phyloP scores from a whole-genome alignment of 1,140 invertebrate species.

The Brachionus koreanus region DNA sequence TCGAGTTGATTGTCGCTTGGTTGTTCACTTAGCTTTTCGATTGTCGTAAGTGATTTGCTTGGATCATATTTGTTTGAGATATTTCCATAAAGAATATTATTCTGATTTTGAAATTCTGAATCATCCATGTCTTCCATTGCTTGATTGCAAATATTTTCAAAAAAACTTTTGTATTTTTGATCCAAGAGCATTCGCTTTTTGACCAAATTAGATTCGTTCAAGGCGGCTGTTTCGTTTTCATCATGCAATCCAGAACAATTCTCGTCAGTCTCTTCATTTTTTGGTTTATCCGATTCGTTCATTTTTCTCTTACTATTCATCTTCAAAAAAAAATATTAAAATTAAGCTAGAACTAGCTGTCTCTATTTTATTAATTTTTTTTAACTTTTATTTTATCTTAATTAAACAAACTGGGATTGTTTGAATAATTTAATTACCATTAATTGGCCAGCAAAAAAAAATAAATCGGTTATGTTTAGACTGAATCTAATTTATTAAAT shows the following conservation, averaged over 20 bases:
- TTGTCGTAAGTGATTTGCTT: neutral
- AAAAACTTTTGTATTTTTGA: neutral
- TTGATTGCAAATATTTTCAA: constrained; percentile 19
- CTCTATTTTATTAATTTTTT: neutral
- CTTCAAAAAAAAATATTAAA: neutral
- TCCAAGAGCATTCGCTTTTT: neutral
- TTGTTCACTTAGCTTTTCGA: neutral
- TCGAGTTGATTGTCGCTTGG: neutral
- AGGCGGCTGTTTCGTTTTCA: neutral
- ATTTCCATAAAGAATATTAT: constrained; percentile 17
- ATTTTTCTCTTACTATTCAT: neutral
- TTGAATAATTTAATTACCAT: too few relatives aligned
- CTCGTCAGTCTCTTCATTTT: neutral
- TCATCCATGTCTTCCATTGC: neutral
- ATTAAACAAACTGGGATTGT: neutral
- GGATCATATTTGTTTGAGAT: neutral
- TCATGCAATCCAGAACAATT: neutral
- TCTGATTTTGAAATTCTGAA: neutral
- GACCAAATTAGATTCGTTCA: neutral
- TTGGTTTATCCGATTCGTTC: neutral
- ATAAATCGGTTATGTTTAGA: too few relatives aligned
- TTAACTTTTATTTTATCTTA: neutral
- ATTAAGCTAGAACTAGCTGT: neutral
- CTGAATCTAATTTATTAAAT: too few relatives aligned
- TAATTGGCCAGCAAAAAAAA: too few relatives aligned